phyloP scores from a whole-genome alignment of 2,888 invertebrate species.

The Spilarctia lutea region DNA sequence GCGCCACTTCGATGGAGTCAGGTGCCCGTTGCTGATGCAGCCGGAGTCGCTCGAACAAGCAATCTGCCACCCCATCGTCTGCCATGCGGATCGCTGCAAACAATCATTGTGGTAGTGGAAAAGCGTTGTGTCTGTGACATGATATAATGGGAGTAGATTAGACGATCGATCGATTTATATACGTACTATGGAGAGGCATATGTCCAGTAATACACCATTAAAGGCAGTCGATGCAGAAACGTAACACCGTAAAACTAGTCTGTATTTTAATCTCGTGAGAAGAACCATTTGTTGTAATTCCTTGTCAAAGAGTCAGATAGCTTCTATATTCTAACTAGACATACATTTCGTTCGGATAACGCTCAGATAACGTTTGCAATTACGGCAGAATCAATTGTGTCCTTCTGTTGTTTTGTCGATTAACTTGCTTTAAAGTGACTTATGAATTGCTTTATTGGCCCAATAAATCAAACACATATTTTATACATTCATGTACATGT shows the following conservation, averaged over 20 bases:
- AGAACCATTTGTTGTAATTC: not conserved
- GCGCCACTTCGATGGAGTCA: slow-evolving; percentile 77
- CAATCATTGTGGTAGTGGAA: not conserved
- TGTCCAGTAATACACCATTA: too few species aligned
- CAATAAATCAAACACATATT: not conserved
- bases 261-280: not conserved
- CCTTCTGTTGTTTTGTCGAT: not conserved
- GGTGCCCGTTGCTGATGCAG: slow-evolving; percentile 78
- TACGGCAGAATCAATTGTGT: not conserved
- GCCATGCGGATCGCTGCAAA: slow-evolving; percentile 79
- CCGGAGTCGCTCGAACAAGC: slow-evolving; percentile 81
- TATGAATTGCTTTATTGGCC: not conserved
- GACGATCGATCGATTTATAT: not conserved
- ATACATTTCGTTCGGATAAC: not conserved
- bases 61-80: slow-evolving; percentile 78
- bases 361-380: not conserved
- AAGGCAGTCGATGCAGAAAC: too few species aligned
- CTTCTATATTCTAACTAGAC: not conserved
- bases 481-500: not conserved
- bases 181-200: too few species aligned
- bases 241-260: not conserved
- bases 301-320: not conserved
- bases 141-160: not conserved
- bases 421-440: not conserved
- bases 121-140: not conserved